Conservation (phyloP, 2,888 invertebrate genomes). For the Amphimallon solstitiale region DNA sequence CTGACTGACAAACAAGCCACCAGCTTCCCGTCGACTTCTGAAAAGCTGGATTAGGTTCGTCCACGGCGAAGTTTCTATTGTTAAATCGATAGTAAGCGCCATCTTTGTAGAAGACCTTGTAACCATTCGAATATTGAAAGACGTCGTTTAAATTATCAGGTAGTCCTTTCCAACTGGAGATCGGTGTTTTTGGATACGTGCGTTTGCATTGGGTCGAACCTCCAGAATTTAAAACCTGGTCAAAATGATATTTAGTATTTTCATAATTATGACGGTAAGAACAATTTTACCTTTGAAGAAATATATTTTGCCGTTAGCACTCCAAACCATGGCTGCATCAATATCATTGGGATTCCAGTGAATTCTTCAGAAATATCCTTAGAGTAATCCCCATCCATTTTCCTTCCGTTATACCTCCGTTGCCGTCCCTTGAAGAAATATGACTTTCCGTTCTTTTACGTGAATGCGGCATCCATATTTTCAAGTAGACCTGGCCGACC, state of each 20-base stretch:
- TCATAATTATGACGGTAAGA: background rate
- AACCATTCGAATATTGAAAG: constrained; percentile 92
- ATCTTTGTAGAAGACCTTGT: constrained; percentile 96
- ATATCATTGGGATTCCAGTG: constrained; percentile 92
- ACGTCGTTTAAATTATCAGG: constrained; percentile 91
- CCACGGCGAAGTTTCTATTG: constrained; percentile 91
- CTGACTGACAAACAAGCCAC: constrained; percentile 94
- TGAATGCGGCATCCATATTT: constrained; percentile 91
- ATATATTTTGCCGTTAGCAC: constrained; percentile 96
- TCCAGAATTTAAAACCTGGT: constrained; percentile 86
- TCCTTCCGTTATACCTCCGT: constrained; percentile 89
- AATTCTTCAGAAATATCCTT: constrained; percentile 93
- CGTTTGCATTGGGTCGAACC: constrained; percentile 88
- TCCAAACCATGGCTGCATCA: constrained; percentile 97
- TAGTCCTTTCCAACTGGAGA: constrained; percentile 92
- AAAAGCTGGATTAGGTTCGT: constrained; percentile 85
- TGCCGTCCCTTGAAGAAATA: constrained; percentile 97
- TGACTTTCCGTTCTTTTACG: constrained; percentile 94
- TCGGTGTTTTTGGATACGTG: constrained; percentile 87
- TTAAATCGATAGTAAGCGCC: constrained; percentile 95
- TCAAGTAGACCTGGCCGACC: constrained; percentile 88
- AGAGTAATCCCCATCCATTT: constrained; percentile 89
- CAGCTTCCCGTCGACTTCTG: constrained; percentile 89
- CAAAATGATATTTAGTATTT: too few relatives aligned
- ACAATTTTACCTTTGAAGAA: constrained; percentile 84